Conservation (phyloP, 2,113 vertebrate genomes). For the Lophius piscatorius region DNA sequence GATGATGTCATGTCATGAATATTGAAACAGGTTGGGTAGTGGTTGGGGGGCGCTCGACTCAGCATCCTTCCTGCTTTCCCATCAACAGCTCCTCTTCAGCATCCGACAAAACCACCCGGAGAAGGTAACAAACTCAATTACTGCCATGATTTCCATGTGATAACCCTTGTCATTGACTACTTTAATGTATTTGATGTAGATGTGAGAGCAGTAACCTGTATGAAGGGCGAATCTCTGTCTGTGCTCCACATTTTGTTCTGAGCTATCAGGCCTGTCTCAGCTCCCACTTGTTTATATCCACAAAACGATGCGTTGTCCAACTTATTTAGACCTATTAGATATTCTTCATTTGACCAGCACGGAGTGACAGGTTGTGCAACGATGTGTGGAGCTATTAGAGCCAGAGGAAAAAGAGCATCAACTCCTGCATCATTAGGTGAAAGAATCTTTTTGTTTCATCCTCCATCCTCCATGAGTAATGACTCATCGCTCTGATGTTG, state of each 20-base stretch:
- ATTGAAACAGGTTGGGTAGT: constrained; percentile 71
- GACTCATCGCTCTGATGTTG: constrained; percentile 55
- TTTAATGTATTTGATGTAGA: background rate
- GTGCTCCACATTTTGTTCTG: constrained; percentile 35
- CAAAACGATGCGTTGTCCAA: background rate
- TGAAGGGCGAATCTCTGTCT: constrained; percentile 40
- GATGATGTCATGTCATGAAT: constrained; percentile 81
- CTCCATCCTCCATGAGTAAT: constrained; percentile 28
- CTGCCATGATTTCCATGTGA: constrained; percentile 2
- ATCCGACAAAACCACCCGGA: constrained; percentile 45
- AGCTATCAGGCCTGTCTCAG: constrained; percentile 58
- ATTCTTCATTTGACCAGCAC: background rate
- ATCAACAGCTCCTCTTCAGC: constrained; percentile 57
- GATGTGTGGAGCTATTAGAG: constrained; percentile 12
- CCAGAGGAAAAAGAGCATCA: constrained; percentile 15
- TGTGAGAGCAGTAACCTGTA: constrained; percentile 12
- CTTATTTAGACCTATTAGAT: background rate
- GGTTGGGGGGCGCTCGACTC: constrained; percentile 71
- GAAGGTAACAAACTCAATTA: constrained; percentile 51
- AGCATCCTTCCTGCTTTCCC: constrained; percentile 64
- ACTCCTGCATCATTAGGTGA: background rate
- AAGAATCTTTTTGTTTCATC: constrained; percentile 25
- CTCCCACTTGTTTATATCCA: constrained; percentile 23
- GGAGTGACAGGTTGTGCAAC: background rate
- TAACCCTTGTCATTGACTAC: background rate